Evolutionary conservation across 2,113 vertebrate species (phyloP).

Genomic region (Scophthalmus maximus): DNA sequence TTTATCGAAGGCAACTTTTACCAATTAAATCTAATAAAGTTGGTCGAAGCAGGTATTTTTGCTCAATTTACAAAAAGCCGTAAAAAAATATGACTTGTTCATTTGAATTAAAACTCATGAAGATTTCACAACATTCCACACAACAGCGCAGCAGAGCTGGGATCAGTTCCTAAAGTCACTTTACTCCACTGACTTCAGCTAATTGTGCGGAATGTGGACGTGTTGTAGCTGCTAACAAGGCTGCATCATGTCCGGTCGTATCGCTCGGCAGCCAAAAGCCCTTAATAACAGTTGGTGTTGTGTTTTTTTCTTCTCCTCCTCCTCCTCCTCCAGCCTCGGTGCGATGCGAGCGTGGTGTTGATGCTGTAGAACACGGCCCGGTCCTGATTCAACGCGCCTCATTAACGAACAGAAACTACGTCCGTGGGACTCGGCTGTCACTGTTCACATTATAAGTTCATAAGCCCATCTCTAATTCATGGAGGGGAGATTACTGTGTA

Average conservation of each 20-base stretch:
- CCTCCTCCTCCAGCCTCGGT: conserved; percentile 26
- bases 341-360: conserved; percentile 18
- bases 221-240: conserved; percentile 46
- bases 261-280: conserved; percentile 30
- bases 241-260: conserved; percentile 14
- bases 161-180: too few species aligned
- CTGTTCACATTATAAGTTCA: conserved; percentile 71
- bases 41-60: too few species aligned
- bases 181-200: neutral
- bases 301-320: neutral
- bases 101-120: too few species aligned
- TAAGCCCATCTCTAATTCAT: conserved; percentile 75
- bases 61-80: too few species aligned
- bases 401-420: conserved; percentile 67
- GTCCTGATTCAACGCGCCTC: conserved; percentile 60
- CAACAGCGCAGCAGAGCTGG: too few species aligned
- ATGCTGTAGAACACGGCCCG: conserved; percentile 57
- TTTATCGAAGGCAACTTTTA: too few species aligned
- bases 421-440: conserved; percentile 64
- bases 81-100: too few species aligned
- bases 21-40: too few species aligned
- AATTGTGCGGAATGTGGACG: conserved; percentile 9
- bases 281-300: conserved; percentile 45
- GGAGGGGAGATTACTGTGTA: conserved; percentile 41
- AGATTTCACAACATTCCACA: too few species aligned